Percentiles rank a stretch among this genome's conserved stretches.
phyloP scores from a whole-genome alignment of 1,140 invertebrate species.

The Sminthurinus signatus region DNA sequence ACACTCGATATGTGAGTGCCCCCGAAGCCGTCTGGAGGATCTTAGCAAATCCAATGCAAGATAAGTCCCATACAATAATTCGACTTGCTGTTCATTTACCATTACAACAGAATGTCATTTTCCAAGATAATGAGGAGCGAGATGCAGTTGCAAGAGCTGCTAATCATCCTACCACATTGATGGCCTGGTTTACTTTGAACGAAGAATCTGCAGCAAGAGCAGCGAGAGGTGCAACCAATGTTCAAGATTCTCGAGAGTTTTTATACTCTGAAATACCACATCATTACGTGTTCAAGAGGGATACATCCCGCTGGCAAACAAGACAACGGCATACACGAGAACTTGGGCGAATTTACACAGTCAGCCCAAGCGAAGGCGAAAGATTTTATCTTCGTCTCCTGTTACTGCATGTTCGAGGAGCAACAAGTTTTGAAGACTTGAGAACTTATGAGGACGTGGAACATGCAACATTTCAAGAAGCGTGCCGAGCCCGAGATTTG shows the following conservation, averaged over 20 bases:
- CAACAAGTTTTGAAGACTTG: conserved; percentile 45
- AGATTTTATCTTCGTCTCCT: conserved; percentile 47
- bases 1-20: conserved; percentile 38
- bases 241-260: background rate
- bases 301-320: conserved; percentile 19
- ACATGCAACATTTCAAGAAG: conserved; percentile 43
- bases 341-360: conserved; percentile 32
- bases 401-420: conserved; percentile 46
- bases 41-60: conserved; percentile 27
- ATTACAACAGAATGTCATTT: conserved; percentile 46
- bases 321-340: conserved; percentile 2
- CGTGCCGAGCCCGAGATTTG: conserved; percentile 42
- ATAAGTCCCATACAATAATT: conserved; percentile 41
- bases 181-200: conserved; percentile 7
- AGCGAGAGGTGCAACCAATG: too few species aligned
- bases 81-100: conserved; percentile 50
- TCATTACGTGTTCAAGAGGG: conserved; percentile 37
- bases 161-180: background rate
- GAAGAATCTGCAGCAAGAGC: too few species aligned
- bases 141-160: background rate
- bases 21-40: conserved; percentile 43
- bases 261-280: conserved; percentile 43
- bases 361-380: conserved; percentile 21
- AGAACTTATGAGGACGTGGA: conserved; percentile 43
- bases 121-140: conserved; percentile 4